Percentiles rank a stretch among this genome's conserved stretches.
These are phyloP conservation scores for Ianthella basta DNA, from an alignment of 37 sponge, comb jelly and placozoan genomes.

Conservation along the genomic window DNA sequence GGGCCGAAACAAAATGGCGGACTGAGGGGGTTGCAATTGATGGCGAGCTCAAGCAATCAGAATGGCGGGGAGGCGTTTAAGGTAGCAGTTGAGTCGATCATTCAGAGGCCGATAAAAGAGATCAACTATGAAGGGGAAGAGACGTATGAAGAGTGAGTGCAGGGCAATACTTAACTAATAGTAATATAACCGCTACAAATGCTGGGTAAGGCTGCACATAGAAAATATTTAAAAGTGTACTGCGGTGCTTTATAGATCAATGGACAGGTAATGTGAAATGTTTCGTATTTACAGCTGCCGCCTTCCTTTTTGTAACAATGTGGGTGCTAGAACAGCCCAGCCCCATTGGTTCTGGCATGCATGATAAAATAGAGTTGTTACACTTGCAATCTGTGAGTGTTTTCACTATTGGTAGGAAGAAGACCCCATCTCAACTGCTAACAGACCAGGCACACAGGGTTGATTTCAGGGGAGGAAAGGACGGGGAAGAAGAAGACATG, in stretches of 20 bases:
- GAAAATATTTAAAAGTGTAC: too few species aligned
- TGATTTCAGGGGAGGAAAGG: conserved; percentile 47
- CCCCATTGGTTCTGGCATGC: too few species aligned
- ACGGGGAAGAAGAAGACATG: conserved; percentile 19
- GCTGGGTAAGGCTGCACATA: too few species aligned
- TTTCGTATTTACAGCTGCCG: too few species aligned
- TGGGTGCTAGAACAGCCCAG: background rate
- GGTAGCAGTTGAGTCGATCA: conserved; percentile 63
- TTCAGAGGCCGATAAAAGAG: conserved; percentile 54
- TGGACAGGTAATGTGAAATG: too few species aligned
- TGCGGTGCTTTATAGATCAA: too few species aligned
- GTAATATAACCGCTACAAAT: background rate
- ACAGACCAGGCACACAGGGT: conserved; percentile 71
- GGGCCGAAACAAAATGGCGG: background rate
- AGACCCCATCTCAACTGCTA: conserved; percentile 64
- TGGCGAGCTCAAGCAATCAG: background rate
- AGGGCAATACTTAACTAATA: background rate
- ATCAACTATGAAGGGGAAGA: conserved; percentile 80
- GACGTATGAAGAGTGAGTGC: conserved; percentile 72
- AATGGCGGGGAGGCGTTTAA: conserved; percentile 35
- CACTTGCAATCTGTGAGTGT: too few species aligned
- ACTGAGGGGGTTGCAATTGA: background rate
- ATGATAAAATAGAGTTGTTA: too few species aligned
- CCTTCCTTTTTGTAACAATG: background rate
- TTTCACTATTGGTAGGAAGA: conserved; percentile 34